Base-by-base conservation (phyloP, 2,113 vertebrate species). In the Calyptommatus sinebrachiatus region DNA sequence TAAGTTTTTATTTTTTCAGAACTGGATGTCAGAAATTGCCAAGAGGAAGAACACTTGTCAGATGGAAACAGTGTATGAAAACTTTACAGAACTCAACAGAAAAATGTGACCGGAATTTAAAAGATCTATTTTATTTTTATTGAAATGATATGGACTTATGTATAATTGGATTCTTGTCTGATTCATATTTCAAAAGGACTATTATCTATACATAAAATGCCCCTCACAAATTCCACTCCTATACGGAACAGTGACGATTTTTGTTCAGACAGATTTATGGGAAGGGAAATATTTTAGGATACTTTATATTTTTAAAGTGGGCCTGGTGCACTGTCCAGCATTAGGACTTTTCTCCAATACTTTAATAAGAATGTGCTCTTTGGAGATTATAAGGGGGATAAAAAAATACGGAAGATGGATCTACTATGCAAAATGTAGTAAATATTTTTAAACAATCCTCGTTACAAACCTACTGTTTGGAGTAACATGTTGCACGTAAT, bases 161-260 rank as follows among this genome's bases (percentile, higher is more conserved):
- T 89, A 82, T 91, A 88, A 87, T 86, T 86, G 85, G 89, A 90
- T 91, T 88, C 84, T 92, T 90, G 89, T 91, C 87, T 92, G 90
- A 91, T 84, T 92, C 84, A 85, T 87, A 83, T 90, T 92, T 85
- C 86, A 90, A 90, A 92, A 93, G 88, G 91, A 89, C 91, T 92
- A 91, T 89, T 88, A 86, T 89, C 85, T 88, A 81, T 84, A 83
- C 88, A 88, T 91, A 22, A 88, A 88, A 66, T 71, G 2, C 50
- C 50, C 50, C 50, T 50, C 50, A 50, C 16, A 57, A 57, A 18
- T 57, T 18, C 88, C 70, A 91, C 76, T 87, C 89, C 89, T 74
- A 67, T 77, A 86, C 75, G 79, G 84, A 62, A 90, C 86, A 91
- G 88, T 87, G 87, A 73, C 86, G 86, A 82, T 41, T 45, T 22